phyloP scores from a whole-genome alignment of 2,888 invertebrate species.

The Timema podura region DNA sequence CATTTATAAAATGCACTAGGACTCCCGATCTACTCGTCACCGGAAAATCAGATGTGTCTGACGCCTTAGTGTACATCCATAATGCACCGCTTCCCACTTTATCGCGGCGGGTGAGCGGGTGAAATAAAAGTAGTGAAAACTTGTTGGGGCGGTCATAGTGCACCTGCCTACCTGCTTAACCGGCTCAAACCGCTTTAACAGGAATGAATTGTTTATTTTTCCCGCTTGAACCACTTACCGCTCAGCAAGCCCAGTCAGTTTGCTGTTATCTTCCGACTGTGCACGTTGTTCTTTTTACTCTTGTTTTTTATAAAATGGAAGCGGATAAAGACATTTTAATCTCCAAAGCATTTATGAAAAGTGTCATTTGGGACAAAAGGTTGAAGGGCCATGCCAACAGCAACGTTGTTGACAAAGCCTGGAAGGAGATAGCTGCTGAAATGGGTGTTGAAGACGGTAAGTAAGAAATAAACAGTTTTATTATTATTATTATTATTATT shows the following conservation, averaged over 20 bases:
- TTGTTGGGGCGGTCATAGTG: background rate
- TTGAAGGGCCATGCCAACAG: background rate
- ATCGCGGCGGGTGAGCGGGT: background rate
- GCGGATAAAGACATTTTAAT: background rate
- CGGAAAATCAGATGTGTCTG: too few relatives aligned
- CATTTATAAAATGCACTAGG: too few relatives aligned
- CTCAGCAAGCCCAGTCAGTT: background rate
- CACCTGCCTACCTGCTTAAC: background rate
- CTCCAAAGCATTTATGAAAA: background rate
- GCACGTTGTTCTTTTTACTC: background rate
- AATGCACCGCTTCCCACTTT: background rate
- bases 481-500: too few relatives aligned
- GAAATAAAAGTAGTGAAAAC: background rate
- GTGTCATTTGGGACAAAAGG: background rate
- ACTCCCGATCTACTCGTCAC: too few relatives aligned
- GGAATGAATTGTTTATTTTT: background rate
- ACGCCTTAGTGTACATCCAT: too few relatives aligned
- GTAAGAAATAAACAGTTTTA: too few relatives aligned
- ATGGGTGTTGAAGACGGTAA: too few relatives aligned
- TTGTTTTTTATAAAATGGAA: slow-evolving; percentile 2
- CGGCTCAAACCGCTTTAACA: background rate
- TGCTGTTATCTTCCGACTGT: slow-evolving; percentile 4
- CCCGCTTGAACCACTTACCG: background rate
- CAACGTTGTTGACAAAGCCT: background rate
- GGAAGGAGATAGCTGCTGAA: background rate